Conservation (phyloP, 2,113 vertebrate genomes). For the Leiothrix lutea region DNA sequence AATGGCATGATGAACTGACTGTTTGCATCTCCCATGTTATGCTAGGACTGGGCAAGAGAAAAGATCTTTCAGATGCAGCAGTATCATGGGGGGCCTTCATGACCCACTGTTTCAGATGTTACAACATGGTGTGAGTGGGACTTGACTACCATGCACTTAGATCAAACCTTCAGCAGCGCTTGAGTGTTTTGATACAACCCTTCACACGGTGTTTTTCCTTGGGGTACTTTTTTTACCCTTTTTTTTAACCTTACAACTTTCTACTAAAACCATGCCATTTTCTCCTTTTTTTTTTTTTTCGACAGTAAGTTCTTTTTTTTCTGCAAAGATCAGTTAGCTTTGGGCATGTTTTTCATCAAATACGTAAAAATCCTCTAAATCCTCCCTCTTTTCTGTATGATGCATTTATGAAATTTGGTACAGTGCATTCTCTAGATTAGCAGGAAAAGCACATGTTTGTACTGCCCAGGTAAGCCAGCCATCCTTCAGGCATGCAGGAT, state of each 20-base stretch:
- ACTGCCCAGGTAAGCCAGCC: not conserved
- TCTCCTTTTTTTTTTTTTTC: not conserved
- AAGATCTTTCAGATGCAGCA: not conserved
- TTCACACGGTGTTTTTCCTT: not conserved
- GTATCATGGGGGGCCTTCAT: not conserved
- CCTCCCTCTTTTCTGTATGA: not conserved
- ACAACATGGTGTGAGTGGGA: not conserved
- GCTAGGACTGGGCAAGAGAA: not conserved
- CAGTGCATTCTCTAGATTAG: not conserved
- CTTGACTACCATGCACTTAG: not conserved
- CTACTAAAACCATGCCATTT: not conserved
- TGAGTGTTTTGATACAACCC: not conserved
- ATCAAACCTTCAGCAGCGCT: not conserved
- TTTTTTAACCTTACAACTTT: not conserved
- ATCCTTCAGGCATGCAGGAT: not conserved
- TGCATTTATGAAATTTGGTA: not conserved
- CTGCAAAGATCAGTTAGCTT: not conserved
- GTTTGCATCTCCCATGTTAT: not conserved
- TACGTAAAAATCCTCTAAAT: not conserved
- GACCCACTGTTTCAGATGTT: not conserved
- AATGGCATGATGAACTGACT: not conserved
- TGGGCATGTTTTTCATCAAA: not conserved
- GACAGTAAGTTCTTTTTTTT: not conserved
- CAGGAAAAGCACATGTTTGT: not conserved
- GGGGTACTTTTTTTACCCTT: not conserved